A percentile compares a stretch with the other conserved stretches of the same genome.
These are phyloP conservation scores for Lypha dubia DNA, from an alignment of 2,888 invertebrate genomes.

Conservation along the genomic window DNA sequence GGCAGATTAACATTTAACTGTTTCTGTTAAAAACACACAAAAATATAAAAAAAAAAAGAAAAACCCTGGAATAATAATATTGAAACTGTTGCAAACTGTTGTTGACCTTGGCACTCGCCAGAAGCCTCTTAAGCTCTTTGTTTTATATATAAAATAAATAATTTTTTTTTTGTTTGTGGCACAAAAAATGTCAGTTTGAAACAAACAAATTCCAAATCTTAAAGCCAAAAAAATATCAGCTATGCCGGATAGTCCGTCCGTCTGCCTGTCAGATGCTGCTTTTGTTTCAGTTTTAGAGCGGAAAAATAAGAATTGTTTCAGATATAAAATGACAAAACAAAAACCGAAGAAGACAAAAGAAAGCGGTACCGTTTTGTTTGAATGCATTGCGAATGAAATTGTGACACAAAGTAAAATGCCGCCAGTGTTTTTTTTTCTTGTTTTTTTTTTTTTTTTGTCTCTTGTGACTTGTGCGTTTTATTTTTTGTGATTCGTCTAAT, in stretches of 20 bases:
- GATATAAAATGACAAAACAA: conserved; percentile 41
- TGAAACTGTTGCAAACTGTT: conserved; percentile 32
- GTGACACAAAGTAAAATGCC: conserved; percentile 80
- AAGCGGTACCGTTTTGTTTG: conserved; percentile 82
- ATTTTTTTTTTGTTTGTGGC: background rate
- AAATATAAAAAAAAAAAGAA: background rate
- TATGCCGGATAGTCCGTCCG: conserved; percentile 21
- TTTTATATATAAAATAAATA: background rate
- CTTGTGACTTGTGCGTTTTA: background rate
- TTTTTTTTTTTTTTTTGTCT: conserved; percentile 21
- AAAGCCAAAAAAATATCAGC: conserved; percentile 38
- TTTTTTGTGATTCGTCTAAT: conserved; percentile 6
- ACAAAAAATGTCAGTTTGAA: conserved; percentile 31
- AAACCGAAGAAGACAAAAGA: conserved; percentile 69
- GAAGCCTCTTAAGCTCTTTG: conserved; percentile 25
- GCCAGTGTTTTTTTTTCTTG: conserved; percentile 73
- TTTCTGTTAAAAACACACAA: conserved; percentile 34
- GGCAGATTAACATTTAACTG: conserved; percentile 41
- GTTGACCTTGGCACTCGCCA: conserved; percentile 72
- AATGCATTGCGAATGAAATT: conserved; percentile 82
- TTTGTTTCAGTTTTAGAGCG: conserved; percentile 44
- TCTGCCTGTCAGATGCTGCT: conserved; percentile 42
- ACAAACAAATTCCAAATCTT: conserved; percentile 63
- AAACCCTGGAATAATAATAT: conserved; percentile 11
- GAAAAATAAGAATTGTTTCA: background rate